Base-by-base conservation (phyloP, 2,888 invertebrate species). In the Mesochorus sp. region DNA sequence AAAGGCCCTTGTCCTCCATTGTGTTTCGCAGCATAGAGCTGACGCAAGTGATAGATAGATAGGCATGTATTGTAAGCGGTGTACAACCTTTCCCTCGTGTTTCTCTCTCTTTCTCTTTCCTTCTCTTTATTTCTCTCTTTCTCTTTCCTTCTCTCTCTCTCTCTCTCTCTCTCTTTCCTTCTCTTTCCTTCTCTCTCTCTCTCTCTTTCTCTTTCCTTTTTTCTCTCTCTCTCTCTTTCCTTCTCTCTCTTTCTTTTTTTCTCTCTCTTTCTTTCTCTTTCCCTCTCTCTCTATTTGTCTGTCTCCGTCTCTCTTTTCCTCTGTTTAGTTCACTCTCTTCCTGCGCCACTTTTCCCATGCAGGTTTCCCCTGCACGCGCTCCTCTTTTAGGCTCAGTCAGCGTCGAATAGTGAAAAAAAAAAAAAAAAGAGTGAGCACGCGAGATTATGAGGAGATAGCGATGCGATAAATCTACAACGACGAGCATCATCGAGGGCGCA, bases 31-130 rank as follows among this genome's bases (percentile, higher is more conserved):
- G 26, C 62, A 78, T 85, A 79, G 80, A 88, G 88, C 88, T 88
- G 88, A 88, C 88, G 88, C 82, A 79, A 83, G 83, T 86, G 88
- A 88, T 88, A 88, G 86, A 87, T 86, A 87, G 55, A 12, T 42
- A 8, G 31, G 53, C 34, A 64, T 12, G 34, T 64, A 34, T 64
- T 34, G 64, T 55, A 64, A 8, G 59, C 28, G 17, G 37, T 61
- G 57, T 44, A 31, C 53, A 3, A 28, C 3, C 28, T 28, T 47
- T 47, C 24, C 53, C n/a, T n/a, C n/a, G n/a, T n/a, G n/a, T n/a
- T n/a, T n/a, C n/a, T n/a, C n/a, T n/a, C n/a, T n/a, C n/a, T n/a
- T n/a, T n/a, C n/a, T n/a, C n/a, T 37, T n/a, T 84, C 79, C 78
- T 68, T 80, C 71, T 24, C 55, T 70, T 44, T 62, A 2, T 72